Conservation (phyloP, 1,140 invertebrate species). For the Drosophila baimaii region DNA sequence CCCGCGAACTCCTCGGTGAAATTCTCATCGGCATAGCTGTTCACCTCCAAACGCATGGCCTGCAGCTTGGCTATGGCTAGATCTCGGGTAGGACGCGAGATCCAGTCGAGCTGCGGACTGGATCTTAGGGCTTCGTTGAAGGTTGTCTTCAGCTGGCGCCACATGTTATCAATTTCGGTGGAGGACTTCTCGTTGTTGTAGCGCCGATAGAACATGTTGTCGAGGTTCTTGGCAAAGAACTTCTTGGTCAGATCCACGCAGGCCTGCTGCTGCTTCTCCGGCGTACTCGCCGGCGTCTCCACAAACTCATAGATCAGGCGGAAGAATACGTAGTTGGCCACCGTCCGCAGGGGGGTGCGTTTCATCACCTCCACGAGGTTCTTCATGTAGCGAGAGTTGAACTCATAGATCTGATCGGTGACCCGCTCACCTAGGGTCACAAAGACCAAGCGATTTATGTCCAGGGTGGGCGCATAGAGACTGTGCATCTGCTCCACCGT, state of each 20-base stretch:
- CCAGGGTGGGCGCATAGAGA: conserved; percentile 41
- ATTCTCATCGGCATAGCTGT: conserved; percentile 57
- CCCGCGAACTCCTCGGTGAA: conserved; percentile 63
- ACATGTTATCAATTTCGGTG: conserved; percentile 61
- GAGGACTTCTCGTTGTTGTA: conserved; percentile 57
- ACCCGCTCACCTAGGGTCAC: conserved; percentile 46
- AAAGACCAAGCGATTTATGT: conserved; percentile 44
- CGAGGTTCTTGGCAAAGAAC: conserved; percentile 66
- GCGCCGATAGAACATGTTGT: conserved; percentile 72
- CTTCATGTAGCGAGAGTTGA: conserved; percentile 43
- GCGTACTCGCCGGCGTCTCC: conserved; percentile 11
- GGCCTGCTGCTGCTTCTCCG: conserved; percentile 1
- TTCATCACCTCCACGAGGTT: conserved; percentile 55
- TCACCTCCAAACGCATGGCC: conserved; percentile 65
- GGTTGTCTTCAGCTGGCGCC: conserved; percentile 59
- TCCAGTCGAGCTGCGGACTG: conserved; percentile 41
- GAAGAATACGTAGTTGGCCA: conserved; percentile 76
- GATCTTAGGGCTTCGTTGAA: conserved; percentile 54
- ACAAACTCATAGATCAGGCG: conserved; percentile 51
- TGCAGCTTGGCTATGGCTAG: conserved; percentile 61
- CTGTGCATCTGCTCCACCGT: conserved; percentile 54
- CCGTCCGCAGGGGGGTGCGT: conserved; percentile 36
- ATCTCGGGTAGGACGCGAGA: conserved; percentile 44
- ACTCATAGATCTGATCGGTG: conserved; percentile 56
- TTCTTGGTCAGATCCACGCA: conserved; percentile 60